A percentile compares a stretch with the other conserved stretches of the same genome.
Evolutionary conservation across 2,113 vertebrate genomes (phyloP).

Genomic region (Aix galericulata): DNA sequence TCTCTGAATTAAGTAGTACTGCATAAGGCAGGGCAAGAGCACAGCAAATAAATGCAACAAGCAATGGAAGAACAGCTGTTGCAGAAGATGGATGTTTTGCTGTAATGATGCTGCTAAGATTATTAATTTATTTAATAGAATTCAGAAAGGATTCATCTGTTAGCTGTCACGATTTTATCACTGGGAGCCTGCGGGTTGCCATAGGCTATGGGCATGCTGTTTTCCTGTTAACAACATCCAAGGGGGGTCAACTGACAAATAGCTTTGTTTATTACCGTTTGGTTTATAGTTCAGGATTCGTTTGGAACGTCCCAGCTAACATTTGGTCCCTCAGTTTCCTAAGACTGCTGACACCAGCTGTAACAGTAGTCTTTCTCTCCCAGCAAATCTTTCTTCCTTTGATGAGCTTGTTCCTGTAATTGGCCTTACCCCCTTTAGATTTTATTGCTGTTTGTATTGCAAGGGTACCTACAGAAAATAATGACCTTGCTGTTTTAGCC

Average conservation of each 20-base stretch:
- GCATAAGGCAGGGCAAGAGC: background rate
- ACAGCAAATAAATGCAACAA: constrained; percentile 52
- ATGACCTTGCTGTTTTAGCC: background rate
- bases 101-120: constrained; percentile 71
- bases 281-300: constrained; percentile 62
- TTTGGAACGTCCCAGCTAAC: constrained; percentile 61
- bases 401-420: constrained; percentile 27
- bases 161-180: constrained; percentile 71
- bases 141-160: constrained; percentile 74
- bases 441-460: background rate
- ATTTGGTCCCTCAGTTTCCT: constrained; percentile 36
- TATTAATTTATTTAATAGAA: constrained; percentile 77
- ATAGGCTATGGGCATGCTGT: constrained; percentile 57
- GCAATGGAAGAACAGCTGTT: constrained; percentile 58
- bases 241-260: constrained; percentile 70
- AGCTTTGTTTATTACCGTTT: constrained; percentile 73
- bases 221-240: constrained; percentile 65
- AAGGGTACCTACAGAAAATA: background rate
- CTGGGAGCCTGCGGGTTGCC: constrained; percentile 46
- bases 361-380: constrained; percentile 25
- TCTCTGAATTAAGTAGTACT: background rate
- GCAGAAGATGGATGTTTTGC: constrained; percentile 71
- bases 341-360: constrained; percentile 55
- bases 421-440: background rate
- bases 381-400: constrained; percentile 29